Base-by-base conservation (phyloP, 2,888 invertebrate species). In the Mesorhabditis belari region DNA sequence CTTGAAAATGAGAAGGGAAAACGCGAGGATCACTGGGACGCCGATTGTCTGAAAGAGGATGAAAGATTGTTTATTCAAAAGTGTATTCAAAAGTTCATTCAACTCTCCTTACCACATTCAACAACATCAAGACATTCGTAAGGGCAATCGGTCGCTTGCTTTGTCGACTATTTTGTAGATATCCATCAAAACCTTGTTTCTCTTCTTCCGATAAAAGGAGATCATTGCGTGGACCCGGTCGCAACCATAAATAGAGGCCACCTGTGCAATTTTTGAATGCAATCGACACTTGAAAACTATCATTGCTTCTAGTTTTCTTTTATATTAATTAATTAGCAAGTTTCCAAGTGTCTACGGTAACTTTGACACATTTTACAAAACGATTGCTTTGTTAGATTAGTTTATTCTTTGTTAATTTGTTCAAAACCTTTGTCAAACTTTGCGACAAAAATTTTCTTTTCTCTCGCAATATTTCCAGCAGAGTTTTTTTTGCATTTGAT, bases 1-100 rank as follows among this genome's bases (percentile, higher is more conserved):
- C n/a, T 58, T 53, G 35, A 67, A 67, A 19, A 67, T 54, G 12
- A 58, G 50, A 17, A 54, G 28, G n/a, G 64, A 61, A 63, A 65
- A 73, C 5, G 69, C 67, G 28, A 71, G 70, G 21, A 70, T 61
- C 3, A 70, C 26, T 1, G 73, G 73, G 21, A 73, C 71, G 2
- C 73, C 73, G 28, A 70, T 71, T 3, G 67, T 60, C 73, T 73
- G 60, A 25, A 67, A 53, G 17, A 58, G 23, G 3, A 23, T 21
- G 12, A 60, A 21, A 17, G 27, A 55, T 24, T 12, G 24, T 25
- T 24, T 58, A 27, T 50, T 17, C 49, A 25, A n/a, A 5, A 6
- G 17, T 57, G 23, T 50, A 35, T 35, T 2, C 12, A n/a, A n/a
- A n/a, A n/a, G 44, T 17, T n/a, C 44, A 35, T 35, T 35, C 44